Base-by-base conservation (phyloP, 2,888 invertebrate species). In the Crossocerus cetratus region DNA sequence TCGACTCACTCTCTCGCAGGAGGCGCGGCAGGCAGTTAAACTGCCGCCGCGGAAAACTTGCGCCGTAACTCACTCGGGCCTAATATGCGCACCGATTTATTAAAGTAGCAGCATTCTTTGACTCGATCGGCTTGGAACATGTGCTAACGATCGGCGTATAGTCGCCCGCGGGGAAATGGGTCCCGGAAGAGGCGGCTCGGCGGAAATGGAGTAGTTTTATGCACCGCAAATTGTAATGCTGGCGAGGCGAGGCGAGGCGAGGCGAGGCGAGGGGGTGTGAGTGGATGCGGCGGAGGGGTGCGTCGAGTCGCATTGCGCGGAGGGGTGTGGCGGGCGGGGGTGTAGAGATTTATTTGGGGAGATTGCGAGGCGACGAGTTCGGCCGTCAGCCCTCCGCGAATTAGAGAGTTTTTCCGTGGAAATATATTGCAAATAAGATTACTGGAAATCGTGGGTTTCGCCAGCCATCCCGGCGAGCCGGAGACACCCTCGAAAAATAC, bases 351-450 rank as follows among this genome's bases (percentile, higher is more conserved):
- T 62, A 63, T 76, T 68, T 69, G 65, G 8, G 43, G 5, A 54
- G 65, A 61, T 68, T 59, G 59, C 56, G 13, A 8, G 21, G n/a
- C 44, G 71, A 55, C 61, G 45, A 57, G 54, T 23, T 68, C 59
- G 65, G 62, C 60, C 74, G 69, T 64, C 58, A 32, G 23, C 55
- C 49, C 57, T 20, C 32, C 56, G 55, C 65, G 70, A 66, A 62
- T 69, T 45, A 72, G 65, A 55, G 11, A 57, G 42, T 45, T 23
- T 44, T 22, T 49, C n/a, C 45, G 45, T n/a, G 80, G 81, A 85
- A 86, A 88, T 88, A 86, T 87, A 88, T 88, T 86, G 86, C 83
- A 87, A 88, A 88, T 88, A 88, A 88, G 86, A 86, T 88, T 87
- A 85, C 85, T 79, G 77, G 78, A 83, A 83, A 85, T 82, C 81